Percentiles rank a stretch among this genome's conserved stretches.
Evolutionary conservation across 92 coral and sea anemone genomes (phyloP).

Genomic region (Actinostola sp.): DNA sequence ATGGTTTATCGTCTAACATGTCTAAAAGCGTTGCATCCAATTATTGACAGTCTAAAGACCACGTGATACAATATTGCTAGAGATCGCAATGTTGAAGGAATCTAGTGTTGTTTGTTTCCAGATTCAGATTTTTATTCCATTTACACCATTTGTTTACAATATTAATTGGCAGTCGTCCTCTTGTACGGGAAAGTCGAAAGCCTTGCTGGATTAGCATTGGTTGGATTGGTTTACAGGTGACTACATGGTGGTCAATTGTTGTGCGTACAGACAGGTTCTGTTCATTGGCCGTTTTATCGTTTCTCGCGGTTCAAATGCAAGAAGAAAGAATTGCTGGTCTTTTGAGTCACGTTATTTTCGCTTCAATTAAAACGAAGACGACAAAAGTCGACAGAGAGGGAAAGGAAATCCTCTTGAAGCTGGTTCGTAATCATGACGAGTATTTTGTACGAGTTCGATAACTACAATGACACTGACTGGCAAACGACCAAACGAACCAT

Average conservation of each 20-base stretch:
- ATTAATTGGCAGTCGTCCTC: too few relatives aligned
- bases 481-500: constrained; percentile 68
- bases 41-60: too few relatives aligned
- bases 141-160: too few relatives aligned
- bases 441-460: constrained; percentile 28
- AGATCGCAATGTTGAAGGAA: too few relatives aligned
- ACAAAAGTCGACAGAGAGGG: too few relatives aligned
- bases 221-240: constrained; percentile 8
- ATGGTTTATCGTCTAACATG: too few relatives aligned
- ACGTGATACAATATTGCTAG: too few relatives aligned
- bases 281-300: neutral
- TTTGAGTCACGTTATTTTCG: neutral
- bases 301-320: neutral
- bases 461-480: constrained; percentile 64
- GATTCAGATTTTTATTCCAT: too few relatives aligned
- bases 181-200: too few relatives aligned
- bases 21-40: too few relatives aligned
- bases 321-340: neutral
- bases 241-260: constrained; percentile 15
- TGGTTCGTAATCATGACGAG: constrained; percentile 62
- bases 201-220: constrained; percentile 14
- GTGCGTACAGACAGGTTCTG: neutral
- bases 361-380: too few relatives aligned
- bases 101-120: too few relatives aligned
- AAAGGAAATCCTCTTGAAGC: neutral